A percentile compares a stretch with the other conserved stretches of the same genome.
These are phyloP conservation scores for Prionace glauca DNA, from an alignment of 2,797 vertebrate genomes.

Conservation along the genomic window DNA sequence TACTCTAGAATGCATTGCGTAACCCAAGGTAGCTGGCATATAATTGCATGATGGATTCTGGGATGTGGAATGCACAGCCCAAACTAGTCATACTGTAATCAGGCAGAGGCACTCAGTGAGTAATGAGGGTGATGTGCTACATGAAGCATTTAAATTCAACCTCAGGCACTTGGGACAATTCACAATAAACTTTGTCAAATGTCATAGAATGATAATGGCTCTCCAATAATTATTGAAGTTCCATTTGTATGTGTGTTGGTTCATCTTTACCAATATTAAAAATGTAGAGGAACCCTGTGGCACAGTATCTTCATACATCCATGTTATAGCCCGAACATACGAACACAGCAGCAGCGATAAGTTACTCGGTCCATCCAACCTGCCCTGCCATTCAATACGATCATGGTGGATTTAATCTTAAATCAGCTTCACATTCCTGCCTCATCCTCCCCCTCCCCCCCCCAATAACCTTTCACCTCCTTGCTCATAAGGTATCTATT, in stretches of 20 bases:
- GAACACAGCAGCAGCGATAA: too few species aligned
- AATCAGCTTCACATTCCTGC: too few species aligned
- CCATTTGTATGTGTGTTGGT: neutral
- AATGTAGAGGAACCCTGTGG: neutral
- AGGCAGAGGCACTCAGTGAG: neutral
- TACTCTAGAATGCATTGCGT: neutral
- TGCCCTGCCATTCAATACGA: too few species aligned
- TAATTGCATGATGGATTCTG: neutral
- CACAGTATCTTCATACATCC: neutral
- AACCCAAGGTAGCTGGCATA: neutral
- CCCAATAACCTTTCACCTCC: too few species aligned
- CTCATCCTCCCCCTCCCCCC: too few species aligned
- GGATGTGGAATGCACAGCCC: neutral
- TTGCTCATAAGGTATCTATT: too few species aligned
- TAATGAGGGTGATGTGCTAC: neutral
- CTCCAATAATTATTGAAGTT: neutral
- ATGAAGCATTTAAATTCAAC: neutral
- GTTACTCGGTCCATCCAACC: too few species aligned
- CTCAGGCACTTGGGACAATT: neutral
- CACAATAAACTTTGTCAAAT: neutral
- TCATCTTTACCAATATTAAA: neutral
- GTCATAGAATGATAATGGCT: neutral
- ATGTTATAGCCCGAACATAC: neutral
- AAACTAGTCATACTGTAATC: neutral
- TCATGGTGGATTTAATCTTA: too few species aligned